Conservation (phyloP, 1,140 invertebrate species). For the Pissodes strobi region DNA sequence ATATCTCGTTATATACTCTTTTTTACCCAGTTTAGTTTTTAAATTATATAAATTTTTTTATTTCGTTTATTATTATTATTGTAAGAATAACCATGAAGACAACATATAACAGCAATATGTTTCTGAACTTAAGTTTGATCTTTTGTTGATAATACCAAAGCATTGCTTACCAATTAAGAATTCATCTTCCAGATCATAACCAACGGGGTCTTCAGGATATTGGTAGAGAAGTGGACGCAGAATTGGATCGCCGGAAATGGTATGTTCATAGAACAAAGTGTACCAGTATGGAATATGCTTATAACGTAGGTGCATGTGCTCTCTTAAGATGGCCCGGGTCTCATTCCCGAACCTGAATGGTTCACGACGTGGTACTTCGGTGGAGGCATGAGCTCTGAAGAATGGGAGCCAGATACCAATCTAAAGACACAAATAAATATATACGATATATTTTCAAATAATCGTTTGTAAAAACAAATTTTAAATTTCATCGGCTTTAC, state of each 20-base stretch:
- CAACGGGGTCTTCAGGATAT: constrained; percentile 79
- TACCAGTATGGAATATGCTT: constrained; percentile 90
- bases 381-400: constrained; percentile 65
- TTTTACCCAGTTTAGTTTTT: too few relatives aligned
- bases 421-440: too few relatives aligned
- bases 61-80: too few relatives aligned
- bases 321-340: constrained; percentile 60
- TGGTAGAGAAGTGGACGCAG: constrained; percentile 89
- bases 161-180: constrained; percentile 81
- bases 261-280: constrained; percentile 66
- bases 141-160: too few relatives aligned
- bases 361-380: constrained; percentile 92
- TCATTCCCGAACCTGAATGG: constrained; percentile 92
- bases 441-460: too few relatives aligned
- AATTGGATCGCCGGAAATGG: constrained; percentile 76
- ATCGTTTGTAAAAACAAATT: too few relatives aligned
- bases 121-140: too few relatives aligned
- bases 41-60: too few relatives aligned
- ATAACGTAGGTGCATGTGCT: constrained; percentile 78
- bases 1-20: too few relatives aligned
- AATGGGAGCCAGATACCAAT: constrained; percentile 63
- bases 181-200: constrained; percentile 80
- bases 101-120: too few relatives aligned
- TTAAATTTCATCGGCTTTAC: too few relatives aligned
- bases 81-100: too few relatives aligned